Evolutionary conservation across 1,140 invertebrate species (phyloP).

Genomic region (Drosophila simulans): DNA sequence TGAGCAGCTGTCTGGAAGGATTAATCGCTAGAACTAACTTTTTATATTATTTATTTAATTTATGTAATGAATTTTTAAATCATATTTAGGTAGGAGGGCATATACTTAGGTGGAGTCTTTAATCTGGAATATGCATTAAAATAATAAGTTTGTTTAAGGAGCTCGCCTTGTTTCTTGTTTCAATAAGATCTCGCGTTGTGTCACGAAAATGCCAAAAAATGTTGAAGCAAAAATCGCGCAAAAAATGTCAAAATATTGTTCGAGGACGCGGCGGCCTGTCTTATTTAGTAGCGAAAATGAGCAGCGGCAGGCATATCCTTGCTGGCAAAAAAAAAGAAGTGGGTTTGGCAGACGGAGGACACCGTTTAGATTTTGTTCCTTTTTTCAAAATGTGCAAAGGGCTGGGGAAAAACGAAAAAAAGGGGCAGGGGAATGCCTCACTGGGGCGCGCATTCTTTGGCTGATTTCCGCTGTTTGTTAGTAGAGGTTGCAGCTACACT

Average conservation of each 20-base stretch:
- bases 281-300: slow-evolving; percentile 81
- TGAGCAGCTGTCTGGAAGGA: too few relatives aligned
- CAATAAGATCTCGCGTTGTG: slow-evolving; percentile 34
- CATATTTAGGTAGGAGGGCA: neutral
- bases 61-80: too few relatives aligned
- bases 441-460: slow-evolving; percentile 60
- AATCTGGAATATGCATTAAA: too few relatives aligned
- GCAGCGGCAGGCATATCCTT: slow-evolving; percentile 72
- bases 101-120: neutral
- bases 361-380: slow-evolving; percentile 44
- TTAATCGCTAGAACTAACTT: too few relatives aligned
- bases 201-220: slow-evolving; percentile 48
- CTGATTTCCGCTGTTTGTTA: slow-evolving; percentile 65
- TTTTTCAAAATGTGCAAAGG: slow-evolving; percentile 9
- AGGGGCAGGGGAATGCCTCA: slow-evolving; percentile 17
- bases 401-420: neutral
- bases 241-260: slow-evolving; percentile 70
- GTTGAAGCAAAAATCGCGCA: slow-evolving; percentile 10
- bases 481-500: slow-evolving; percentile 21
- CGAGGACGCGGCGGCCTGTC: slow-evolving; percentile 45
- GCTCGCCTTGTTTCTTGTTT: neutral
- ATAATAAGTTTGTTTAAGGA: neutral
- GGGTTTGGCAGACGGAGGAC: slow-evolving; percentile 23
- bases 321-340: slow-evolving; percentile 23
- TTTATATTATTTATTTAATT: too few relatives aligned